Evolutionary conservation across 2,888 invertebrate species (phyloP).

Genomic region (Andrena minutula): DNA sequence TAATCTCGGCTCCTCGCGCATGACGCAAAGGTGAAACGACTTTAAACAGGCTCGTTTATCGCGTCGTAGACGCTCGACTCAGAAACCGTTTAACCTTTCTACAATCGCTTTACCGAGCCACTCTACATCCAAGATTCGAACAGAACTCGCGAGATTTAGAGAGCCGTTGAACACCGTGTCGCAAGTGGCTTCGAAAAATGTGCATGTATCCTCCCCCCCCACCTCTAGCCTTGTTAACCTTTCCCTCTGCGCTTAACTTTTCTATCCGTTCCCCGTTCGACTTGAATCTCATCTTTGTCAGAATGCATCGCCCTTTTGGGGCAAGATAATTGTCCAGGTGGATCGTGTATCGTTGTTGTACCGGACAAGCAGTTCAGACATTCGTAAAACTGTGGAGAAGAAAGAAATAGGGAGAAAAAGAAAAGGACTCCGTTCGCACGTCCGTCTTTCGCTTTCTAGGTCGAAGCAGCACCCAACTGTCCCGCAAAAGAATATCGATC

Average conservation of each 20-base stretch:
- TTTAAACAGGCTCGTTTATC: constrained; percentile 32
- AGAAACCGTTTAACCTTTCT: constrained; percentile 28
- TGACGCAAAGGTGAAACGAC: constrained; percentile 31
- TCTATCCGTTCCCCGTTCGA: too few relatives aligned
- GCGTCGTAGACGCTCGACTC: constrained; percentile 14
- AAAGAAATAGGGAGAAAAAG: neutral
- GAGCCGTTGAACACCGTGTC: neutral
- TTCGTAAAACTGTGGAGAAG: neutral
- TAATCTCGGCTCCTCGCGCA: constrained; percentile 24
- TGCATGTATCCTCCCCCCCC: neutral
- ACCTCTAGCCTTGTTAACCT: too few relatives aligned
- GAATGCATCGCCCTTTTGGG: too few relatives aligned
- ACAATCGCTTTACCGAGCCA: neutral
- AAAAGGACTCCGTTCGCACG: neutral
- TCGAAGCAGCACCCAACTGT: constrained; percentile 24
- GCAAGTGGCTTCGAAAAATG: constrained; percentile 6
- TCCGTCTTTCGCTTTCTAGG: constrained; percentile 8
- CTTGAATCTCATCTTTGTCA: too few relatives aligned
- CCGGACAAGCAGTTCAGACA: neutral
- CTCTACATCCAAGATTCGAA: constrained; percentile 5
- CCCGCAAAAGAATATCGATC: constrained; percentile 53
- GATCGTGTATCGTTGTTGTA: too few relatives aligned
- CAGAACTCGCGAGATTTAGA: constrained; percentile 19
- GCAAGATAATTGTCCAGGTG: too few relatives aligned
- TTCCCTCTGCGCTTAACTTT: too few relatives aligned